phyloP scores from a whole-genome alignment of 2,113 vertebrate species.

The Natator depressus region DNA sequence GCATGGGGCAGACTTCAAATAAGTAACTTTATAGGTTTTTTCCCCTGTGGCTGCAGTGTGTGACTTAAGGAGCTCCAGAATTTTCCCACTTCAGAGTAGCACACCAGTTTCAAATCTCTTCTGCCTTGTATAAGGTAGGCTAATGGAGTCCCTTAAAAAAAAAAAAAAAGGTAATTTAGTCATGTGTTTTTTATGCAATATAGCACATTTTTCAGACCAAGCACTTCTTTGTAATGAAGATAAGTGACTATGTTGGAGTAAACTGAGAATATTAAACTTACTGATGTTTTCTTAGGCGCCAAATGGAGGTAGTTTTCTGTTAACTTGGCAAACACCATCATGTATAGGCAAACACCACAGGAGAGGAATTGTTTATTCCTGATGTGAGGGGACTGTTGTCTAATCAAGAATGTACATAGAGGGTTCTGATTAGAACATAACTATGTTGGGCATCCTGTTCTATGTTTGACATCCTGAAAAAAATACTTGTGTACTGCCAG shows the following conservation, averaged over 20 bases:
- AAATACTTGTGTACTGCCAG: neutral
- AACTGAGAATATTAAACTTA: neutral
- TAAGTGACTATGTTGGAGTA: neutral
- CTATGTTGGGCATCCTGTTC: neutral
- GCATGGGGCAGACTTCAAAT: neutral
- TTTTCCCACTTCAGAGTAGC: neutral
- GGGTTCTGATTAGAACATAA: neutral
- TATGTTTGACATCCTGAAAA: neutral
- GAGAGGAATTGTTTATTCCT: neutral
- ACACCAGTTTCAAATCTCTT: neutral
- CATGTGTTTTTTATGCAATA: neutral
- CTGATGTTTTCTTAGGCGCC: neutral
- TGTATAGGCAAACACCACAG: neutral
- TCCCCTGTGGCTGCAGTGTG: rapidly evolving
- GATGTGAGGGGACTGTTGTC: neutral
- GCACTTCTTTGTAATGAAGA: neutral
- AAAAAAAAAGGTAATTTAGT: neutral
- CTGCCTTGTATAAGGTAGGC: neutral
- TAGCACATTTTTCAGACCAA: neutral
- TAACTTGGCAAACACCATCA: neutral
- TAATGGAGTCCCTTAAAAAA: neutral
- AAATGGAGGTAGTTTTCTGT: neutral
- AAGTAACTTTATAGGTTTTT: neutral
- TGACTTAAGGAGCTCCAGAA: neutral
- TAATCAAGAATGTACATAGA: neutral